These are phyloP conservation scores for Luperina testacea DNA, from an alignment of 2,888 invertebrate genomes.

Conservation along the genomic window DNA sequence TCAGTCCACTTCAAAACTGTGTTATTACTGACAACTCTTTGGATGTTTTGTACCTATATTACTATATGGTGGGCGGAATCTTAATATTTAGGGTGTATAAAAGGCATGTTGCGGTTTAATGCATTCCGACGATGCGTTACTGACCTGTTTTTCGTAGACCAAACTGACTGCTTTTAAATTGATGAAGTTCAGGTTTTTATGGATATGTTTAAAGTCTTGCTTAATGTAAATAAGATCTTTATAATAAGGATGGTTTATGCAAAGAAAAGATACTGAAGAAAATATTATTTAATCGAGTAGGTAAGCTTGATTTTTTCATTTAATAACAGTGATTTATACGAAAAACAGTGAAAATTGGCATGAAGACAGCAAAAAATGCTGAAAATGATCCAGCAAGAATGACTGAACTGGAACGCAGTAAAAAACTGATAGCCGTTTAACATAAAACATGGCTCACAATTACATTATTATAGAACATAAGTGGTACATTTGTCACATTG, in stretches of 20 bases:
- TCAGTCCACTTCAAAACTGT: background rate
- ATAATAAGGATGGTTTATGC: background rate
- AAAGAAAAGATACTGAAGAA: background rate
- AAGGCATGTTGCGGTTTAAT: background rate
- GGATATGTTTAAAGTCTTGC: background rate
- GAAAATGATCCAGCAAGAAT: slow-evolving; percentile 25
- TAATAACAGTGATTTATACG: background rate
- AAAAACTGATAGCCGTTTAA: slow-evolving; percentile 62
- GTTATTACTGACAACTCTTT: too few species aligned
- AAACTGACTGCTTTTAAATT: background rate
- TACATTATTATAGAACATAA: slow-evolving; percentile 72
- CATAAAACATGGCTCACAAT: slow-evolving; percentile 71
- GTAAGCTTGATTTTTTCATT: background rate
- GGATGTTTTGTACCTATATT: background rate
- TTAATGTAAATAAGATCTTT: background rate
- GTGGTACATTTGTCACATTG: slow-evolving; percentile 77
- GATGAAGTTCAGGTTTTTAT: background rate
- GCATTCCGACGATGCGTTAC: background rate
- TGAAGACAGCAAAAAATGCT: slow-evolving; percentile 22
- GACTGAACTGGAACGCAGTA: slow-evolving; percentile 38
- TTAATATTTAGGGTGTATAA: background rate
- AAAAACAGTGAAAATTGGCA: slow-evolving; percentile 21
- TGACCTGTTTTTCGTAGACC: background rate
- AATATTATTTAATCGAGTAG: background rate
- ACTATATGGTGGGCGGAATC: background rate